Evolutionary conservation across 2,113 vertebrate species (phyloP), one percentile per base, ranked within the genome.

Genomic region (Manacus vitellinus): DNA sequence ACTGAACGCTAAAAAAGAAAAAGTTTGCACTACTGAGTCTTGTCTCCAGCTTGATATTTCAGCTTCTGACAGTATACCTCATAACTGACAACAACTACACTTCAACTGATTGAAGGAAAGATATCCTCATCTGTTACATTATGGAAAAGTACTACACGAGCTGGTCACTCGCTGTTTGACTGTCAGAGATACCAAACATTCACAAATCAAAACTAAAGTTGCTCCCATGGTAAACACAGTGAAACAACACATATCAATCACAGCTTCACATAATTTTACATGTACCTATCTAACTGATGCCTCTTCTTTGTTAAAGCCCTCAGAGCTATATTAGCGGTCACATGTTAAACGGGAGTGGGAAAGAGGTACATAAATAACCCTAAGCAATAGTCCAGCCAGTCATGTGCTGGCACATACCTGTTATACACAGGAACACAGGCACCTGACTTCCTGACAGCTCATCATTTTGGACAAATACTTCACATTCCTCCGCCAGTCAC

Each of bases 391-490:
- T 2, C 56, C 51, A 46, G 75, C 39, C 14, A 30, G 54, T 88
- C 54, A 72, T 23, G 54, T 37, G 47, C 78, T 9, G 44, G 77
- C 80, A 88, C 80, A 74, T 63, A 94, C 92, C 84, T 73, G 54
- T 39, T 94, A 73, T 30, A 54, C 54, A 27, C 24, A 88, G 49
- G 77, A 76, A 88, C 71, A 68, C 66, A 44, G 90, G 88, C 84
- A 97, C 97, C 96, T 94, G 81, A 86, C 96, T 98, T 98, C 98
- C 96, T 96, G 97, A 97, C 95, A 97, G 85, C 96, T 98, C 97
- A 97, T 76, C 80, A 73, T 77, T 83, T 85, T 43, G 85, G 52
- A 89, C 75, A 87, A 95, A 97, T 84, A 91, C 73, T 96, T 93
- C 33, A 65, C 96, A 97, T 97, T 97, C 96, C 95, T 95, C 46